Percentiles rank a stretch among this genome's conserved stretches.
These are phyloP conservation scores for Hemiscyllium ocellatum DNA, from an alignment of 2,113 vertebrate species.

Conservation along the genomic window DNA sequence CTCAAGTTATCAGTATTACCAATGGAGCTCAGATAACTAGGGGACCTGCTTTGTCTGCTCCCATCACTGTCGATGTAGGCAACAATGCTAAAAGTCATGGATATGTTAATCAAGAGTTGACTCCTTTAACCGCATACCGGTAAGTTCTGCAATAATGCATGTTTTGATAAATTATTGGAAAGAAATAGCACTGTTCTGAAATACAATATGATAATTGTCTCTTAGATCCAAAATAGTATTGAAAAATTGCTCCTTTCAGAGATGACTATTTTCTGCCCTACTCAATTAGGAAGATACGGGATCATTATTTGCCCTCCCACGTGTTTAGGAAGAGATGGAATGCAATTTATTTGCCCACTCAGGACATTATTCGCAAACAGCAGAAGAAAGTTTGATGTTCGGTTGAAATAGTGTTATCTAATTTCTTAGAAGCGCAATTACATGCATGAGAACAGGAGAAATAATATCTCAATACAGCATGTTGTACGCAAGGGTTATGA, in stretches of 20 bases:
- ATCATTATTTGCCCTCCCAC: neutral
- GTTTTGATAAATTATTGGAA: neutral
- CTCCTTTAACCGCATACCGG: slow-evolving; percentile 44
- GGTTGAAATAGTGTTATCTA: neutral
- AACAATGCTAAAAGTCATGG: accelerated
- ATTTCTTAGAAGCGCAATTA: neutral
- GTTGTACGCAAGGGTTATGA: neutral
- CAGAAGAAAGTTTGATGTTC: neutral
- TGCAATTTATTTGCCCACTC: neutral
- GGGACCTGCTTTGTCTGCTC: accelerated
- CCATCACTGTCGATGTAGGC: slow-evolving; percentile 41
- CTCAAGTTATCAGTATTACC: neutral
- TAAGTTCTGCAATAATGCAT: slow-evolving; percentile 41
- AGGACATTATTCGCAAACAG: neutral
- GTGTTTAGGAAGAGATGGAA: neutral
- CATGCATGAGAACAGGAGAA: neutral
- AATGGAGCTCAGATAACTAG: neutral
- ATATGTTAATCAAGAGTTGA: slow-evolving; percentile 52
- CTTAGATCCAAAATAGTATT: neutral
- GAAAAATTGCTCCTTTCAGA: neutral
- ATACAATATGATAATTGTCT: neutral
- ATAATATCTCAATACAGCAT: neutral
- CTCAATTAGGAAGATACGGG: neutral
- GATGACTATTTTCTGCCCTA: neutral
- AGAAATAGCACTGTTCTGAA: neutral